Conservation (phyloP, 2,888 invertebrate species). For the Halocaridina rubra region DNA sequence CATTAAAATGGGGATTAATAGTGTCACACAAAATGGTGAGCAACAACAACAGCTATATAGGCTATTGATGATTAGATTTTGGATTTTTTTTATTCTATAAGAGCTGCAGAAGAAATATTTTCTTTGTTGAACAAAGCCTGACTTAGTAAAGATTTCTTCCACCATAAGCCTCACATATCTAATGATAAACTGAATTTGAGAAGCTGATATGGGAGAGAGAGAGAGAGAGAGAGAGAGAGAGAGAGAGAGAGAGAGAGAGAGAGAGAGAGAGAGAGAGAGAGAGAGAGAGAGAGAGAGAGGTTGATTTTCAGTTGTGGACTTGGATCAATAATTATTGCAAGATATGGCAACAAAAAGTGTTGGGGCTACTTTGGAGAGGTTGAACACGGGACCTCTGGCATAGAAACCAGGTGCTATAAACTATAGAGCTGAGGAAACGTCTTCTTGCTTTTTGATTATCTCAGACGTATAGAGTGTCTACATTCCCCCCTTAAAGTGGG, state of each 20-base stretch:
- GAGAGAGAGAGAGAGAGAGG: neutral
- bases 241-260: neutral
- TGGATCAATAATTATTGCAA: neutral
- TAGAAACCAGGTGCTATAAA: no score
- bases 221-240: neutral
- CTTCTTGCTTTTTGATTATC: no score
- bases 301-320: neutral
- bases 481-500: no score
- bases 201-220: neutral
- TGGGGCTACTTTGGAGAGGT: no score
- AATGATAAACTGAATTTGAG: neutral
- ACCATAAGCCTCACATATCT: neutral
- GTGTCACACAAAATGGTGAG: no score
- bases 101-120: neutral
- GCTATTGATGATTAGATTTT: neutral
- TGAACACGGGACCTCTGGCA: no score
- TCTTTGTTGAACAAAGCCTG: neutral
- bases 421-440: no score
- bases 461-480: no score
- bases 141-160: neutral
- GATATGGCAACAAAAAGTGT: neutral
- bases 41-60: neutral
- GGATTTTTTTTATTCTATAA: neutral
- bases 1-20: no score
- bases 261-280: neutral